Evolutionary conservation across 2,888 invertebrate species (phyloP).

Genomic region (Caenorhabditis sp.): DNA sequence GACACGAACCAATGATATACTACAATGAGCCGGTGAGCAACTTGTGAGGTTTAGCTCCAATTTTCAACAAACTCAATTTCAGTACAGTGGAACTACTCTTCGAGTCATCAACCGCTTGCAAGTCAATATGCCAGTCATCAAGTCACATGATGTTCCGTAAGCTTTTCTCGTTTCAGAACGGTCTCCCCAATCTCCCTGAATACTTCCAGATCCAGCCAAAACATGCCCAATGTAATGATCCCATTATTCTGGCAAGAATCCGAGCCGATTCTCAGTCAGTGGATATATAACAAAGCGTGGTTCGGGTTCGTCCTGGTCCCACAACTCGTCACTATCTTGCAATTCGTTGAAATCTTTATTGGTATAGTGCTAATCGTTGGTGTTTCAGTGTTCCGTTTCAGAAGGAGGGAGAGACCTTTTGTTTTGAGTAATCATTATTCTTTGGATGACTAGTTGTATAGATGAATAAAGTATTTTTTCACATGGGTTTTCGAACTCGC

Average conservation of each 20-base stretch:
- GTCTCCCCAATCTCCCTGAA: too few species aligned
- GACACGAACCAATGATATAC: slow-evolving; percentile 53
- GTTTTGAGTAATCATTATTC: not conserved
- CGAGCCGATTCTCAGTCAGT: slow-evolving; percentile 38
- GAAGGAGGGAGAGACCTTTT: slow-evolving; percentile 6
- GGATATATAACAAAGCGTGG: slow-evolving; percentile 46
- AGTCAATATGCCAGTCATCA: slow-evolving; percentile 56
- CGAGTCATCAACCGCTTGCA: slow-evolving; percentile 55
- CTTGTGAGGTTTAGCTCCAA: not conserved
- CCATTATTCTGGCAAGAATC: slow-evolving; percentile 60
- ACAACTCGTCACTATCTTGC: slow-evolving; percentile 38
- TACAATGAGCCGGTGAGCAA: slow-evolving; percentile 53
- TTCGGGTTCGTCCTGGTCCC: slow-evolving; percentile 55
- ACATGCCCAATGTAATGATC: slow-evolving; percentile 53
- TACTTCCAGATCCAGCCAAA: slow-evolving; percentile 47
- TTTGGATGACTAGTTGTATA: too few species aligned
- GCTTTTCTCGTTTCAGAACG: slow-evolving; percentile 23
- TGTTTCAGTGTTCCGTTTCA: slow-evolving; percentile 23
- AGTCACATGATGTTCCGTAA: slow-evolving; percentile 43
- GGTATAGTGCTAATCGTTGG: slow-evolving; percentile 36
- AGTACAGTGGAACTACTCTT: slow-evolving; percentile 57
- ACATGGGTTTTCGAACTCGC: too few species aligned
- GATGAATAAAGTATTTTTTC: too few species aligned
- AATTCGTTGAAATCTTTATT: slow-evolving; percentile 40
- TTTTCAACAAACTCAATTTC: slow-evolving; percentile 22